Evolutionary conservation across 2,888 invertebrate species (phyloP), one percentile per base, ranked within the genome.

Genomic region (Sinodicranocentrus sp.): DNA sequence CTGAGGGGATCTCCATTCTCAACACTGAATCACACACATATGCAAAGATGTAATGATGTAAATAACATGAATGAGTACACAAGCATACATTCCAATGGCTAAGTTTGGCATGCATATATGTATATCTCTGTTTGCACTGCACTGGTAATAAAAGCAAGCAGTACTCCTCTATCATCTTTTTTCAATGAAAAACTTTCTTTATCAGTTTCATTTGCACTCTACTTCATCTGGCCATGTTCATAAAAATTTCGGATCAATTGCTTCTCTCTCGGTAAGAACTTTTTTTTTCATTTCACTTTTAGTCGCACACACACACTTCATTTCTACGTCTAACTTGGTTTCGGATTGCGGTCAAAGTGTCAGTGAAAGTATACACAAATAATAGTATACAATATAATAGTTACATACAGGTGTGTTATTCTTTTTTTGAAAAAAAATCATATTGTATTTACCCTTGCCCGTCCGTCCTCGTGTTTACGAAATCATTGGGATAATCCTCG

Each of bases 161-260:
- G 70, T 21, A 68, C 8, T 52, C 44, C 6, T 25, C 19, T 44
- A 33, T 70, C 48, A 54, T 52, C 61, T 44, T 78, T 65, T 78
- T 78, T 78, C 78, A 78, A 78, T 78, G 78, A 78, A 33, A 33
- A 78, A 78, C 78, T 78, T 78, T 78, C 78, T 78, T 78, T 68
- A 78, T 48, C 70, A 78, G 71, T 78, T 78, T 78, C 71, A 63
- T 71, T 70, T 39, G 54, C 39, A 77, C 65, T 75, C 63, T 59
- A 43, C 17, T 71, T 52, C 52, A 33, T 48, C 61, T 78, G 48
- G 71, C 52, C 78, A 71, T 71, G 70, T 78, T 78, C 52, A 61
- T 21, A 61, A 59, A 39, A 57, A 19, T 54, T 57, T 70, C 71
- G 70, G 77, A 77, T 65, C 77, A 77, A 61, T 71, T 63, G n/a